Evolutionary conservation across 2,888 invertebrate species (phyloP), one percentile per base, ranked within the genome.

Genomic region (Temnothorax rugatulus): DNA sequence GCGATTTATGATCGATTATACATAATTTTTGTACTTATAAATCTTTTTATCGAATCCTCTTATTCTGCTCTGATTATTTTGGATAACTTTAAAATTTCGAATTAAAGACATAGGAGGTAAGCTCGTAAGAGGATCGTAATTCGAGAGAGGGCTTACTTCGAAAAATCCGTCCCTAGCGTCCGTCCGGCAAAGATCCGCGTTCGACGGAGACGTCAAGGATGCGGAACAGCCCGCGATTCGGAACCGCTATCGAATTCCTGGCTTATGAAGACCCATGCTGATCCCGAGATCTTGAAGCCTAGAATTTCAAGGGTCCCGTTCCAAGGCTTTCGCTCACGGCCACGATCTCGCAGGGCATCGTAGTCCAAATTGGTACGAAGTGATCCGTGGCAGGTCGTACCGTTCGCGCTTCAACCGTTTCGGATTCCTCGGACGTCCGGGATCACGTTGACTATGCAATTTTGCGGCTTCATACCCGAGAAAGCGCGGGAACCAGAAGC

Each of bases 391-490:
- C 86, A 87, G 90, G 88, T 90, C 90, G 90, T 90, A 88, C 89
- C 90, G 61, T 64, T 85, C 89, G 90, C 90, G 90, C 86, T 88
- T 90, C 89, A 87, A 90, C 90, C 86, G 90, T 90, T 90, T 90
- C 90, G 86, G 86, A 90, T 90, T 89, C 90, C 90, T 82, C 85
- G 88, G 86, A 85, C 89, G 88, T 90, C 84, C 86, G 79, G 50
- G 84, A 76, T 86, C 89, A 68, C 88, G 90, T 86, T 84, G 89
- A 87, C 89, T 86, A 87, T 90, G 90, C 88, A 87, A 89, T 90
- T 90, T 90, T 89, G 90, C 84, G 90, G 90, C 84, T 87, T 90
- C 90, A 89, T 90, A 89, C 90, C 88, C 82, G 89, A 82, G 90
- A 87, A 89, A 82, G 88, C 85, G 86, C 83, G 79, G 73, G 18